Base-by-base conservation (phyloP, 2,113 vertebrate species). In the Reinhardtius hippoglossoides region DNA sequence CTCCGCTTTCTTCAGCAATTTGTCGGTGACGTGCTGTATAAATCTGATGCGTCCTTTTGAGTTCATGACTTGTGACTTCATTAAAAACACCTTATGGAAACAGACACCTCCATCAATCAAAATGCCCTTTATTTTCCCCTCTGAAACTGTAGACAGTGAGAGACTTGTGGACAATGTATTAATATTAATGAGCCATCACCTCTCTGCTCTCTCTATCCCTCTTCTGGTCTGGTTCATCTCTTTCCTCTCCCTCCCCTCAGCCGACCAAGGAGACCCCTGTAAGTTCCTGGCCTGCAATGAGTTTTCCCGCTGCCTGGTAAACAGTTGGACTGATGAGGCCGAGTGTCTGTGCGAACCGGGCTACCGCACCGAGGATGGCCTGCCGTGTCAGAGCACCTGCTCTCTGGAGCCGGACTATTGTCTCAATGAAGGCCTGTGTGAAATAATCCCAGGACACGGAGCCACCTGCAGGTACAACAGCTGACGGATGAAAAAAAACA, bases 201-300 rank as follows among this genome's bases (percentile, higher is more conserved):
- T 70, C 70, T 74, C 56, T 70, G 31, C 2, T 67, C 48, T 44
- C 23, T 24, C 24, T 0, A 26, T 16, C 57, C 13, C 76, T 70
- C 16, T 23, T 13, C 37, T 26, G 4, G 0, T 42, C 54, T 20
- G 12, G 40, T 40, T 12, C 54, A 21, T 20, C 6, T 42, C 21
- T n/a, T 16, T 57, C 23, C 5, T 10, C 21, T 31, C 35, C 59
- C 91, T 82, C 37, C 37, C 9, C 89, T 7, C 94, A 98, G 97
- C 93, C 68, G 96, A 97, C 83, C 93, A 90, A 68, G 94, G 93
- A 16, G 95, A 97, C 76, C 95, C 95, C 42, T 98, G 97, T 88
- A 96, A 95, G 84, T 96, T 96, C 91, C 87, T 96, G 95, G 95
- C 95, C 1, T 99, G 98, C 37, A 94, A 95, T 0, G 92, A 97